phyloP scores from a whole-genome alignment of 2,888 invertebrate species.

The Sclerodermus sp. region DNA sequence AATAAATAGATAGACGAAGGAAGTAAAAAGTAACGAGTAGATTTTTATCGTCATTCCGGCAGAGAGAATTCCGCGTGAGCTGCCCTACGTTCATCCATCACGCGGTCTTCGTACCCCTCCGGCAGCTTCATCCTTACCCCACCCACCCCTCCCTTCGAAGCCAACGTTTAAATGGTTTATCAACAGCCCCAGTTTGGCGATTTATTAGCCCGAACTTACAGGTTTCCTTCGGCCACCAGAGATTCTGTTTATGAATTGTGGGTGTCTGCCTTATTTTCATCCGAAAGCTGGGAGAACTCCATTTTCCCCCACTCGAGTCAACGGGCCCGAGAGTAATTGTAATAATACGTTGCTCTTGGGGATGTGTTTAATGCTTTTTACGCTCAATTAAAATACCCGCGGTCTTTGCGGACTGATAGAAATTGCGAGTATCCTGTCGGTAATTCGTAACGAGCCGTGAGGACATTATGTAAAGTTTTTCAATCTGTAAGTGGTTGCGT shows the following conservation, averaged over 20 bases:
- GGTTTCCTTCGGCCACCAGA: neutral
- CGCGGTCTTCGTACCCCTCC: conserved; percentile 25
- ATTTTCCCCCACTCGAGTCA: too few relatives aligned
- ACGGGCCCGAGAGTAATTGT: too few relatives aligned
- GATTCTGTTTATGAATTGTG: too few relatives aligned
- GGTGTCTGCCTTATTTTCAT: too few relatives aligned
- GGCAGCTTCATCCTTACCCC: conserved; percentile 8
- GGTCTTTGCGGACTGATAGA: too few relatives aligned
- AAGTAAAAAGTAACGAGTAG: conserved; percentile 23
- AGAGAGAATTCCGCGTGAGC: conserved; percentile 29
- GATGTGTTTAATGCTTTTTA: too few relatives aligned
- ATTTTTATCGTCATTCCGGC: conserved; percentile 16
- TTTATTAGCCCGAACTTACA: conserved; percentile 34
- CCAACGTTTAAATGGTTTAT: conserved; percentile 48
- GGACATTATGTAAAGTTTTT: conserved; percentile 2
- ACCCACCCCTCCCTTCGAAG: conserved; percentile 28
- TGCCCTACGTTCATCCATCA: conserved; percentile 50
- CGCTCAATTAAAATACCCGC: too few relatives aligned
- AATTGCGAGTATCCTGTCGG: neutral
- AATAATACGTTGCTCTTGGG: too few relatives aligned
- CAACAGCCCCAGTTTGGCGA: conserved; percentile 42
- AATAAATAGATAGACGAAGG: neutral
- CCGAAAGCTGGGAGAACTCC: too few relatives aligned
- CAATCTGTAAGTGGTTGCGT: neutral
- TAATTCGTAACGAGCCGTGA: conserved; percentile 1